These are phyloP conservation scores for Sesamia nonagrioides DNA, from an alignment of 1,140 invertebrate species.

Conservation along the genomic window DNA sequence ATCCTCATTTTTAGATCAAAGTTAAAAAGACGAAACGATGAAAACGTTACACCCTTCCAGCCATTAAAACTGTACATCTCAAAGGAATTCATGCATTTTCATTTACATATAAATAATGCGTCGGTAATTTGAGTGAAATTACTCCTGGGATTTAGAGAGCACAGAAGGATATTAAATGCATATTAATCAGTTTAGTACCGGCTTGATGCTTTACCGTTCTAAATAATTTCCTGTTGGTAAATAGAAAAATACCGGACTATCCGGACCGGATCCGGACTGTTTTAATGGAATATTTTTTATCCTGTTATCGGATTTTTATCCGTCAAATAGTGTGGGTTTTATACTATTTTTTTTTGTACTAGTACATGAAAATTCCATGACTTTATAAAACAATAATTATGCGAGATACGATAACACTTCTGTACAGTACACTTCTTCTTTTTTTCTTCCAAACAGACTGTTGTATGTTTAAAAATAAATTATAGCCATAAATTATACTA, in stretches of 20 bases:
- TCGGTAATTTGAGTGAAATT: constrained; percentile 68
- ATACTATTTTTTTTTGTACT: no score
- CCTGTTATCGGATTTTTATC: not conserved
- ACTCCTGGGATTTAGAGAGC: constrained; percentile 59
- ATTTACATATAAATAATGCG: constrained; percentile 73
- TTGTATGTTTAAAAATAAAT: no score
- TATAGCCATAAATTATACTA: no score
- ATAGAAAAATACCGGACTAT: constrained; percentile 18
- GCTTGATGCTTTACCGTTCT: constrained; percentile 39
- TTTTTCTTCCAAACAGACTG: no score
- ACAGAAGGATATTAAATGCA: constrained; percentile 62
- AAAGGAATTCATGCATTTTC: constrained; percentile 60
- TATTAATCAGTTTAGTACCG: constrained; percentile 60
- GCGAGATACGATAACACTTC: no score
- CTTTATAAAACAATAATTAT: no score
- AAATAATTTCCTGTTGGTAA: constrained; percentile 27
- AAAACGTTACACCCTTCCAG: constrained; percentile 19
- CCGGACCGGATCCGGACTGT: no score
- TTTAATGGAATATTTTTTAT: not conserved
- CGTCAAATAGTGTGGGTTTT: not conserved
- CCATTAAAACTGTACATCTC: constrained; percentile 39
- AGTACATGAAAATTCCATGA: no score
- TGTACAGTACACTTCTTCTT: no score
- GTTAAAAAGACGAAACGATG: not conserved
- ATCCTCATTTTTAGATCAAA: constrained; percentile 3